phyloP scores from a whole-genome alignment of 2,797 vertebrate species.

The Manis crassicaudata region DNA sequence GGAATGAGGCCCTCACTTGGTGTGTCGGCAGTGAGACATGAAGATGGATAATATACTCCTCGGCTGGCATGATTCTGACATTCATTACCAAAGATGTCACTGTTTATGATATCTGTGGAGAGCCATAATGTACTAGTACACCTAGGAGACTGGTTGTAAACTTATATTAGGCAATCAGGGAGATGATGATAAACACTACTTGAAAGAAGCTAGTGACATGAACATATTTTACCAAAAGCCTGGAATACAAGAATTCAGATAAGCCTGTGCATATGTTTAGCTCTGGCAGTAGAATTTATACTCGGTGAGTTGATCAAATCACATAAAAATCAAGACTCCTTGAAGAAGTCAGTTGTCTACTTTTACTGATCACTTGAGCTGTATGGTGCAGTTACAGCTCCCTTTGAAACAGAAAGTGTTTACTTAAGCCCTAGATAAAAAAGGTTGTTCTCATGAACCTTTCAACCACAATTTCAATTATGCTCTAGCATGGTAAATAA shows the following conservation, averaged over 20 bases:
- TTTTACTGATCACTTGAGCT: constrained; percentile 70
- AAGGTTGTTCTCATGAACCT: constrained; percentile 25
- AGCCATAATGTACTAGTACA: constrained; percentile 69
- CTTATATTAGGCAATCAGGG: constrained; percentile 72
- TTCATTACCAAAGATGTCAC: constrained; percentile 73
- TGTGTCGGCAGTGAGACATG: neutral
- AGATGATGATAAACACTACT: constrained; percentile 71
- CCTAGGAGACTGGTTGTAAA: constrained; percentile 75
- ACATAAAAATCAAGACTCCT: constrained; percentile 73
- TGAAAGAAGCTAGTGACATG: constrained; percentile 67
- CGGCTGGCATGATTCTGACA: constrained; percentile 53
- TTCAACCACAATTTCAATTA: constrained; percentile 64
- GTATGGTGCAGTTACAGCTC: constrained; percentile 17
- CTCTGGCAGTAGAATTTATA: constrained; percentile 52
- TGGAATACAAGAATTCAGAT: constrained; percentile 69
- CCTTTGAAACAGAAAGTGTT: constrained; percentile 56
- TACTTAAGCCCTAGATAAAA: constrained; percentile 69
- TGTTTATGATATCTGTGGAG: constrained; percentile 64
- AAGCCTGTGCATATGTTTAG: constrained; percentile 67
- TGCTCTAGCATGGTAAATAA: constrained; percentile 58
- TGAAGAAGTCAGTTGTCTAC: constrained; percentile 62
- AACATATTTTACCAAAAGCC: constrained; percentile 71
- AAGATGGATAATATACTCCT: constrained; percentile 43
- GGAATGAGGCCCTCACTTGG: neutral
- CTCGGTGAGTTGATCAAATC: constrained; percentile 66